Conservation (phyloP, 2,888 invertebrate species). For the Mythimna pallens region DNA sequence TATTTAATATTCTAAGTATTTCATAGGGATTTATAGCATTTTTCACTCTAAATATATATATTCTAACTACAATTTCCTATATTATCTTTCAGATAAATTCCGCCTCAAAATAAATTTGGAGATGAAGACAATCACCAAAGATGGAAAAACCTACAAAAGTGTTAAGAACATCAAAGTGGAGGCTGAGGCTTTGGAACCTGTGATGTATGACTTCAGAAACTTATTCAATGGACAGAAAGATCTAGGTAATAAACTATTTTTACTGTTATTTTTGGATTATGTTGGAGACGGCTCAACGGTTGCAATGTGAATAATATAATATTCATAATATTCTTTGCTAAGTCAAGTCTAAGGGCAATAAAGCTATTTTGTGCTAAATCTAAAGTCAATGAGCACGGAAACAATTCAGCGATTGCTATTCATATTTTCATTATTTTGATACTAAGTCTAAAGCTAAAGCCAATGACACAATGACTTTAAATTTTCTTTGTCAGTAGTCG, state of each 20-base stretch:
- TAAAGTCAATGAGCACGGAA: too few species aligned
- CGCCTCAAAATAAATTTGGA: conserved; percentile 33
- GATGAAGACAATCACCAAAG: conserved; percentile 46
- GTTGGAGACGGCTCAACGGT: too few species aligned
- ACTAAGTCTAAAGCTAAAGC: too few species aligned
- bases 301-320: too few species aligned
- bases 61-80: neutral
- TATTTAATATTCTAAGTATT: neutral
- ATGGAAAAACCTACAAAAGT: conserved; percentile 57
- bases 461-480: too few species aligned
- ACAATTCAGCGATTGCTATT: too few species aligned
- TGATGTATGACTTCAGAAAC: conserved; percentile 69
- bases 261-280: neutral
- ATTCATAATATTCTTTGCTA: too few species aligned
- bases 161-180: conserved; percentile 56
- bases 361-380: too few species aligned
- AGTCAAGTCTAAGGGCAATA: too few species aligned
- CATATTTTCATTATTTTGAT: too few species aligned
- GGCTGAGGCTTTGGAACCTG: conserved; percentile 51
- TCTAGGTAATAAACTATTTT: conserved; percentile 61
- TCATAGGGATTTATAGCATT: neutral
- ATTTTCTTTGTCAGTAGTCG: too few species aligned
- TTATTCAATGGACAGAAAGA: conserved; percentile 75
- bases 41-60: neutral
- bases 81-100: conserved; percentile 57